Evolutionary conservation across 2,797 vertebrate genomes (phyloP).

Genomic region (Eospalax fontanierii): DNA sequence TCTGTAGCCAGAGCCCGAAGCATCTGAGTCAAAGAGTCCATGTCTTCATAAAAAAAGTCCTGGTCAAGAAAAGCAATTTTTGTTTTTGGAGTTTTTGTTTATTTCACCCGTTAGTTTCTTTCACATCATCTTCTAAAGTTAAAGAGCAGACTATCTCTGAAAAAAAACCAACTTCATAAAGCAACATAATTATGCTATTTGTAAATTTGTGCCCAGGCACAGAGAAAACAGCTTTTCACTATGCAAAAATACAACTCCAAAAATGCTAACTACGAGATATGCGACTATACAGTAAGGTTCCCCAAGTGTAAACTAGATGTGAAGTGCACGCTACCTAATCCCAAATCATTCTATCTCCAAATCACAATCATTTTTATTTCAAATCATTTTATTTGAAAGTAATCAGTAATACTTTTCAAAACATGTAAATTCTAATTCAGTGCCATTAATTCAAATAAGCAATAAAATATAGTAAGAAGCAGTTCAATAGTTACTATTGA

Average conservation of each 20-base stretch:
- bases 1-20: slow-evolving; percentile 96
- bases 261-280: not conserved
- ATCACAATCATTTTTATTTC: not conserved
- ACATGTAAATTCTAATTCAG: not conserved
- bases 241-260: not conserved
- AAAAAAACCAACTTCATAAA: not conserved
- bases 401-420: not conserved
- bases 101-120: too few relatives aligned
- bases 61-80: slow-evolving; percentile 79
- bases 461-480: not conserved
- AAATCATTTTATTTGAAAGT: not conserved
- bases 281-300: not conserved
- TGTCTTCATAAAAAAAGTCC: slow-evolving; percentile 96
- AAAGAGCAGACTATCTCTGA: not conserved
- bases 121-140: not conserved
- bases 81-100: not conserved
- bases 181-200: not conserved
- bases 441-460: slow-evolving; percentile 7
- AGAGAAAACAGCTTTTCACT: not conserved
- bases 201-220: not conserved
- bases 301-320: not conserved
- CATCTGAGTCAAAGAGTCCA: slow-evolving; percentile 94
- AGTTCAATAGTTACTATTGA: slow-evolving; percentile 13
- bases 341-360: not conserved
- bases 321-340: not conserved